These are phyloP conservation scores for Stenodera caucasica DNA, from an alignment of 2,888 invertebrate species.

Conservation along the genomic window DNA sequence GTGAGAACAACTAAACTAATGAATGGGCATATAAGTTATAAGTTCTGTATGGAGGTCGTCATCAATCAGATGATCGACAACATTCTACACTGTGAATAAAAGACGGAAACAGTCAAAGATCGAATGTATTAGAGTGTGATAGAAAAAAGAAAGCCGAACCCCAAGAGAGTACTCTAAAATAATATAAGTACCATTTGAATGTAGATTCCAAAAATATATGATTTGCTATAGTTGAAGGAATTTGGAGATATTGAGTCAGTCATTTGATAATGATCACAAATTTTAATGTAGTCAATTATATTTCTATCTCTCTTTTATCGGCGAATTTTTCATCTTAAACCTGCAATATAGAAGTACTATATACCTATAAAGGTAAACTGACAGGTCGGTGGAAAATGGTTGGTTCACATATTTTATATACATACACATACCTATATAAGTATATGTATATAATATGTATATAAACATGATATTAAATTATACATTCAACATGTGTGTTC, in stretches of 20 bases:
- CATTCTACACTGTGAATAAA: slow-evolving; percentile 29
- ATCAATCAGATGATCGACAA: slow-evolving; percentile 43
- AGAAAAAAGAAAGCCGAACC: background rate
- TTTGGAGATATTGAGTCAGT: too few relatives aligned
- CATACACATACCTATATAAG: too few relatives aligned
- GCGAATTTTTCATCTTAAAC: too few relatives aligned
- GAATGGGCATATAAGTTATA: slow-evolving; percentile 37
- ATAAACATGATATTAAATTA: slow-evolving; percentile 37
- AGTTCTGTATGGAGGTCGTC: slow-evolving; percentile 31
- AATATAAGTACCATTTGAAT: too few relatives aligned
- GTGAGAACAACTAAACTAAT: slow-evolving; percentile 36
- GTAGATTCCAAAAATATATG: too few relatives aligned
- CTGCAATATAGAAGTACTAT: too few relatives aligned
- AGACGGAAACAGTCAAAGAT: background rate
- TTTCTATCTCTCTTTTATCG: too few relatives aligned
- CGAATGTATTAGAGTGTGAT: background rate
- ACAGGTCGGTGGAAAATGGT: slow-evolving; percentile 32
- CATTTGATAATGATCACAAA: too few relatives aligned
- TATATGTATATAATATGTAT: too few relatives aligned
- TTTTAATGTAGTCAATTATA: too few relatives aligned
- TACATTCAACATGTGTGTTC: slow-evolving; percentile 46
- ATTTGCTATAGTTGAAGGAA: too few relatives aligned
- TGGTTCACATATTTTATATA: too few relatives aligned
- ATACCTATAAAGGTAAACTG: slow-evolving; percentile 36
- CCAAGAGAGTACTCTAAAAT: slow-evolving; percentile 30